phyloP scores from a whole-genome alignment of 2,888 invertebrate genomes.

The Clistopyga incitator region DNA sequence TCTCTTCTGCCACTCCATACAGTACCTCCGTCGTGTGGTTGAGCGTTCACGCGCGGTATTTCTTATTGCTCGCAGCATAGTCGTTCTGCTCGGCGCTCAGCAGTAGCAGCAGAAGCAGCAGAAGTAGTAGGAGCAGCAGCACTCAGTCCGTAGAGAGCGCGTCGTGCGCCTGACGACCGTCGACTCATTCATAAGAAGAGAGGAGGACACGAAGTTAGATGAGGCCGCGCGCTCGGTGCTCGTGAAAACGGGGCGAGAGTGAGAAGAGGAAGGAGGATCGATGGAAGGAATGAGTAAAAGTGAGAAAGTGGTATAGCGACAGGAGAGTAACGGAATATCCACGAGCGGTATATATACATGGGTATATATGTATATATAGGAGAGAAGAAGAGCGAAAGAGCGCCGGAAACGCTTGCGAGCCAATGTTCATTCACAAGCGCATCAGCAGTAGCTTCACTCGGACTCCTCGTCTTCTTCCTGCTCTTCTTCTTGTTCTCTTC shows the following conservation, averaged over 20 bases:
- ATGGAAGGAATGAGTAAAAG: constrained; percentile 8
- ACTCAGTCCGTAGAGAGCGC: constrained; percentile 22
- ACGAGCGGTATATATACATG: neutral
- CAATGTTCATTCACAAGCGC: constrained; percentile 84
- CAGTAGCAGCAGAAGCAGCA: constrained; percentile 4
- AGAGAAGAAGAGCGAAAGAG: constrained; percentile 64
- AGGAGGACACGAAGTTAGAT: constrained; percentile 72
- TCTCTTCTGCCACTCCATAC: constrained; percentile 58
- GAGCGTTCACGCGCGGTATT: constrained; percentile 15
- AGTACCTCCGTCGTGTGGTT: constrained; percentile 22
- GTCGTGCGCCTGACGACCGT: constrained; percentile 61
- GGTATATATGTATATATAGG: neutral
- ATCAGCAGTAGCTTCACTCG: constrained; percentile 61
- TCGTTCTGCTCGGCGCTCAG: constrained; percentile 1
- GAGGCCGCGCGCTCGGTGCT: constrained; percentile 46
- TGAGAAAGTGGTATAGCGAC: constrained; percentile 56
- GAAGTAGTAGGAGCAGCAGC: neutral
- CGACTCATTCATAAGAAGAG: constrained; percentile 83
- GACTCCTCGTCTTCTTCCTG: constrained; percentile 69
- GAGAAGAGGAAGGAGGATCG: constrained; percentile 79
- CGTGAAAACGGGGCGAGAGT: constrained; percentile 36
- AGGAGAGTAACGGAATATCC: constrained; percentile 17
- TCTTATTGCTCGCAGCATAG: constrained; percentile 27
- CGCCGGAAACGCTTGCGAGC: constrained; percentile 83
- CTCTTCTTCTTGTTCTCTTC: constrained; percentile 67